Base-by-base conservation (phyloP, 2,113 vertebrate species). In the Apus apus region DNA sequence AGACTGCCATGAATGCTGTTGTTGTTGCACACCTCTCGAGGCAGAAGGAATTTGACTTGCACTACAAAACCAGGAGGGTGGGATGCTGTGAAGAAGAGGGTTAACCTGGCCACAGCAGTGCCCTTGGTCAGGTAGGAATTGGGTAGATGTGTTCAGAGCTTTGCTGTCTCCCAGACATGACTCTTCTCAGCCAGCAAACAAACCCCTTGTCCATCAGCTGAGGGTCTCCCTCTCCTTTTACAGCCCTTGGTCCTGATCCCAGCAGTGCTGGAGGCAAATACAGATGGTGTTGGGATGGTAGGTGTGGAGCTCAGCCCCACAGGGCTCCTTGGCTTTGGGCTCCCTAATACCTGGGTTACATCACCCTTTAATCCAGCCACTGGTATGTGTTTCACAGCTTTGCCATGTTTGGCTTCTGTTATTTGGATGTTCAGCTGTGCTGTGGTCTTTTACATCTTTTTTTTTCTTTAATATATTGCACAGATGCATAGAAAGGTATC, bases 51-150 rank as follows among this genome's bases (percentile, higher is more conserved):
- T 36, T 68, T 73, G 40, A 6, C 25, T 56, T 34, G 25, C 64
- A 68, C 40, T 30, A 17, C 30, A 65, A 23, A 43, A 7, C 0
- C 67, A 34, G 1, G 2, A 70, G 38, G 27, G 13, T 5, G 34
- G 50, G 27, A 15, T 56, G 32, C 27, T 36, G 8, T 57, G 5
- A 6, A 60, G 62, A 12, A 54, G 17, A 71, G 8, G 11, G 13
- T 18, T 25, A 25, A 19, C 22, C 15, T 38, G 66, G 40, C 29
- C 30, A 25, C 13, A 38, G 50, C 8, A 54, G 60, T 17, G 17
- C 29, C 2, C 40, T 46, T 18, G 21, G 16, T 30, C 57, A 3
- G 0, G 0, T 1, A 45, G 48, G 68, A 85, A 19, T 0, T 38
- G 45, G 32, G 77, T 21, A 34, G 30, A 27, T 22, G 22, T 9